Percentiles rank a stretch among this genome's conserved stretches.
phyloP scores from a whole-genome alignment of 2,113 vertebrate species.

The Amazona guildingii region DNA sequence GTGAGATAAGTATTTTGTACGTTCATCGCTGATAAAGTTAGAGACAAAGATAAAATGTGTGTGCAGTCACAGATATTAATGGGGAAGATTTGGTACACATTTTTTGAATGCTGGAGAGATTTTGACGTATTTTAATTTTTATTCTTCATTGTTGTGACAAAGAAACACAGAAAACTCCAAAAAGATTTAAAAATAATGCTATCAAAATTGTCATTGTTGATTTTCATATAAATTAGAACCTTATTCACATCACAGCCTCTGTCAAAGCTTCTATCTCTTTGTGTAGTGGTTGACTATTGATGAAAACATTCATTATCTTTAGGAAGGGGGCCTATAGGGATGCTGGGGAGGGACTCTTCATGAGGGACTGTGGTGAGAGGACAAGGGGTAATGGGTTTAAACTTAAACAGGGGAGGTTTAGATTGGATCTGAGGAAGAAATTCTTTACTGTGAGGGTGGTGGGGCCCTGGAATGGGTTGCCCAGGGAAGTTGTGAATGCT shows the following conservation, averaged over 20 bases:
- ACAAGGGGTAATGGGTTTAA: no score
- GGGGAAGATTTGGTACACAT: not conserved
- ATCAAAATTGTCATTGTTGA: not conserved
- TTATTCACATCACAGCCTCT: not conserved
- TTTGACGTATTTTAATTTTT: not conserved
- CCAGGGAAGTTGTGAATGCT: no score
- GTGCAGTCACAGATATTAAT: not conserved
- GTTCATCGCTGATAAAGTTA: not conserved
- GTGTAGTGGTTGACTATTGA: not conserved
- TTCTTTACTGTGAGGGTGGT: no score
- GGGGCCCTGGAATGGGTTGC: no score
- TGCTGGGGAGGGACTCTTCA: no score
- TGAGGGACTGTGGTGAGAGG: no score
- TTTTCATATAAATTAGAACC: not conserved
- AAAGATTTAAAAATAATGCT: not conserved
- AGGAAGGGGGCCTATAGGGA: no score
- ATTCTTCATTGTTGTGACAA: not conserved
- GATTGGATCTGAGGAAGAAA: no score
- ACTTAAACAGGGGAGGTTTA: no score
- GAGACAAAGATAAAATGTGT: not conserved
- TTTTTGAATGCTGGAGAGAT: not conserved
- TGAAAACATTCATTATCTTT: not conserved
- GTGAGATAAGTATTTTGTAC: not conserved
- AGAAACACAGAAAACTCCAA: not conserved
- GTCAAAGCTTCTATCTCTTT: not conserved